Base-by-base conservation (phyloP, 2,888 invertebrate genomes). In the Quadroppia sp. region DNA sequence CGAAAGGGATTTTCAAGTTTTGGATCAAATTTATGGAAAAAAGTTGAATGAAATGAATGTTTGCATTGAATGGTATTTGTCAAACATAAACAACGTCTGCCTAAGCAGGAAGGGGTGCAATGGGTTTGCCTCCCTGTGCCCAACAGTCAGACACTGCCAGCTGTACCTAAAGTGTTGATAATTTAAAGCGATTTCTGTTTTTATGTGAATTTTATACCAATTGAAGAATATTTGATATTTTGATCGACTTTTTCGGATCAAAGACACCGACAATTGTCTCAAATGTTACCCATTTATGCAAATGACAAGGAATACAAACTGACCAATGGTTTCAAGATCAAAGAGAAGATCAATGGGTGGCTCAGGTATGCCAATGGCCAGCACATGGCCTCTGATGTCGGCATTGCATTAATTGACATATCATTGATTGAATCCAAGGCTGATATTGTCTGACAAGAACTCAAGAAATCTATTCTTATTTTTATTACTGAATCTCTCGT, bases 391-490 rank as follows among this genome's bases (percentile, higher is more conserved):
- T 40, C 53, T 67, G 42, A 28, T 70, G 71, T 56, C 50, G n/a
- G n/a, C n/a, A n/a, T n/a, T n/a, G n/a, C n/a, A n/a, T n/a, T n/a
- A n/a, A n/a, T n/a, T n/a, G n/a, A n/a, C n/a, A n/a, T n/a, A n/a
- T n/a, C n/a, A n/a, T n/a, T n/a, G n/a, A n/a, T 7, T 17, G 71
- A 6, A 23, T 71, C 40, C 28, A 25, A 84, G 95, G 80, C 85
- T 95, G 76, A 93, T 96, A 80, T 92, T 94, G 83, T 89, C 95
- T 0, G 97, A 98, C 84, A 87, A 89, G 81, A 94, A 92, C 83
- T 95, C 95, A 1, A 88, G 95, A 81, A 96, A 96, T 84, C 85
- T 98, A 78, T 94, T 97, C 81, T 85, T 95, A 42, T 98, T 98
- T 82, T 86, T 98, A 17, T 79, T 95, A 77, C 85, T 98, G 50